Base-by-base conservation (phyloP, 2,888 invertebrate genomes). In the Agrotis segetum region DNA sequence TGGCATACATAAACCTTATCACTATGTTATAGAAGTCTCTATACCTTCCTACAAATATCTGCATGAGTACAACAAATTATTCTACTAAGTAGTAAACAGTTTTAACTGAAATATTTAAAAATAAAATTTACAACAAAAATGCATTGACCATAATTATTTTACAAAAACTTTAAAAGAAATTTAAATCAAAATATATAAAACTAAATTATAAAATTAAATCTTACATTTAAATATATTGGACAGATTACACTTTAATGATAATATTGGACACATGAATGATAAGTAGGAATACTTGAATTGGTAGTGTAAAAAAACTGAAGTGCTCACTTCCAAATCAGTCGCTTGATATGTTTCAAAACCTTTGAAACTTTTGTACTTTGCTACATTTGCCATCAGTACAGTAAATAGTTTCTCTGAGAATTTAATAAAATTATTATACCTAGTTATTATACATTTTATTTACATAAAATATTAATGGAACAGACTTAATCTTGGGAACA, bases 1-100 rank as follows among this genome's bases (percentile, higher is more conserved):
- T 92, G 90, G 90, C 92, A 91, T 92, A 92, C 88, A 91, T 85
- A 86, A 83, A 85, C 79, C 82, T 81, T 89, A 90, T 83, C 78
- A 71, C 86, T 90, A 90, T 85, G 75, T 84, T 88, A 86, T 73
- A 87, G 73, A 86, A 81, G 75, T 84, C 72, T 83, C 81, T 84
- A 74, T 69, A 62, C 50, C 56, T 75, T 61, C 44, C 67, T 74
- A 80, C 71, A 71, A 81, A 74, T 72, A 84, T 74, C 67, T 71
- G 73, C 63, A 65, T 72, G 66, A 82, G 78, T 83, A 85, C 74
- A 83, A 69, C 66, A 77, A 73, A 70, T 78, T 74, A 71, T 63
- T 80, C 64, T 76, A 84, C 67, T 59, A 77, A 69, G 70, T 76
- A 74, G 77, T 60, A 29, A 74, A 56, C 62, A 75, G 60, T 63